Evolutionary conservation across 1,140 invertebrate species (phyloP).

Genomic region (Lepidurus packardi): DNA sequence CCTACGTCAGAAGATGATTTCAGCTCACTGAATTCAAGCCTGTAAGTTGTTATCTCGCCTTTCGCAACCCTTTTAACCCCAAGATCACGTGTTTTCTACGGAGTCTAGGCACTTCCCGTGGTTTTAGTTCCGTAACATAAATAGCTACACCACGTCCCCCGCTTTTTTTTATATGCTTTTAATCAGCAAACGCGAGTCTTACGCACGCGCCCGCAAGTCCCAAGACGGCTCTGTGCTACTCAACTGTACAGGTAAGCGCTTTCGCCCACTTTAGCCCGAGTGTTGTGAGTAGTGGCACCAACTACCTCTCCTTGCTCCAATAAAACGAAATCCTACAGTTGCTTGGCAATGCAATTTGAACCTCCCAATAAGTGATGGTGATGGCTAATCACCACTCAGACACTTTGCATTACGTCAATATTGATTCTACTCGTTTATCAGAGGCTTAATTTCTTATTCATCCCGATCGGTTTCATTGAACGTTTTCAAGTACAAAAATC

Average conservation of each 20-base stretch:
- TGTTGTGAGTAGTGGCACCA: conserved; percentile 8
- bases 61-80: neutral
- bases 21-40: neutral
- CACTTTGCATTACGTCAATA: neutral
- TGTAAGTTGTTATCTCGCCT: neutral
- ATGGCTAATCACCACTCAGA: conserved; percentile 8
- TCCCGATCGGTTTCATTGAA: neutral
- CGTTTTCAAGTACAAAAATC: neutral
- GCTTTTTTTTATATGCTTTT: conserved; percentile 20
- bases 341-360: neutral
- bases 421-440: neutral
- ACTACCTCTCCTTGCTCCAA: neutral
- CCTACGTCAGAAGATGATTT: neutral
- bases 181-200: neutral
- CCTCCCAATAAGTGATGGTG: conserved; percentile 9
- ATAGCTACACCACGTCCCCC: neutral
- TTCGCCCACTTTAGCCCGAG: conserved; percentile 12
- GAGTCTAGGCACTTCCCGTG: neutral
- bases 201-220: neutral
- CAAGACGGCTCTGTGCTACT: neutral
- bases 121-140: neutral
- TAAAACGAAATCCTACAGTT: neutral
- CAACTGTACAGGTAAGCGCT: conserved; percentile 18
- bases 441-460: neutral
- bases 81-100: neutral